Conservation (phyloP, 2,888 invertebrate species). For the Luperina testacea region DNA sequence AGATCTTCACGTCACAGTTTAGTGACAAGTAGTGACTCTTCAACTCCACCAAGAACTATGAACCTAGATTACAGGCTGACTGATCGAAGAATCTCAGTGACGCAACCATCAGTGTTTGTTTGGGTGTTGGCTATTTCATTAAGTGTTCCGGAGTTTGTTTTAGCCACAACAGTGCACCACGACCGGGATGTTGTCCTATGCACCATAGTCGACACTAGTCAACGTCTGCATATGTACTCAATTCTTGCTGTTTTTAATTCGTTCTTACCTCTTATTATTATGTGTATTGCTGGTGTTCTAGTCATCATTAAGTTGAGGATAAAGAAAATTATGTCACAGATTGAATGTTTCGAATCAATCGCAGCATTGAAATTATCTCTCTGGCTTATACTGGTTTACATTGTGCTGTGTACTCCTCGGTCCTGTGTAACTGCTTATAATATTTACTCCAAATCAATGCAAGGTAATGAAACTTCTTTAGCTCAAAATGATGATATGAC, state of each 20-base stretch:
- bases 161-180: slow-evolving; percentile 86
- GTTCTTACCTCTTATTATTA: slow-evolving; percentile 81
- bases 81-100: slow-evolving; percentile 84
- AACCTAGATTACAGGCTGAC: slow-evolving; percentile 89
- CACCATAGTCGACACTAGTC: slow-evolving; percentile 87
- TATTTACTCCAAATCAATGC: slow-evolving; percentile 74
- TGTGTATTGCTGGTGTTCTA: slow-evolving; percentile 75
- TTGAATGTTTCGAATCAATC: slow-evolving; percentile 75
- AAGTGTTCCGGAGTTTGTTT: slow-evolving; percentile 90
- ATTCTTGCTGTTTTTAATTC: slow-evolving; percentile 84
- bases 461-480: slow-evolving; percentile 70
- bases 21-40: slow-evolving; percentile 86
- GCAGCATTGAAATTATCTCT: slow-evolving; percentile 83
- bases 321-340: slow-evolving; percentile 70
- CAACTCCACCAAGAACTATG: slow-evolving; percentile 87
- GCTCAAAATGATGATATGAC: slow-evolving; percentile 69
- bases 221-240: slow-evolving; percentile 84
- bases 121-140: slow-evolving; percentile 91
- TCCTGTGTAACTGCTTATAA: slow-evolving; percentile 78
- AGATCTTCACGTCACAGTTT: slow-evolving; percentile 87
- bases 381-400: slow-evolving; percentile 79
- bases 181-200: slow-evolving; percentile 84
- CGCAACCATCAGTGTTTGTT: slow-evolving; percentile 89
- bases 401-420: slow-evolving; percentile 81
- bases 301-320: slow-evolving; percentile 79